Evolutionary conservation across 2,888 invertebrate species (phyloP), one percentile per base, ranked within the genome.

Genomic region (Diaprepes abbreviatus): DNA sequence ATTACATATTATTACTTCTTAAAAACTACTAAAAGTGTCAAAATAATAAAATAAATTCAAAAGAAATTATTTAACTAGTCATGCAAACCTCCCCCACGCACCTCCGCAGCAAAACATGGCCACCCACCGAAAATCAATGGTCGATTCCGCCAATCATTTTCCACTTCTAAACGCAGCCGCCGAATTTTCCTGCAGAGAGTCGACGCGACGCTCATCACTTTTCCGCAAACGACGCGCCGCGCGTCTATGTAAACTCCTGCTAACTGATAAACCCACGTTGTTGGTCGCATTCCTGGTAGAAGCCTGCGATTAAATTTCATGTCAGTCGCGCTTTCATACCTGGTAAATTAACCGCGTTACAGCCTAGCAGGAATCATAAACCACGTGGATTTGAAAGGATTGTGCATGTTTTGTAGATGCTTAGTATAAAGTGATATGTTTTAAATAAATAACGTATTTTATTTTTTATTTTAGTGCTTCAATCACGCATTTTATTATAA

Each of bases 341-440:
- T 57, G 65, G 17, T 24, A 35, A 48, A 66, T 45, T 35, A 48
- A 48, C 65, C 66, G 66, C 66, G 66, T 38, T 52, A 33, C 45
- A 38, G 36, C 50, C 9, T 62, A 21, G 62, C 24, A 62, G 50
- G 62, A 62, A 48, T 36, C 50, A 52, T 21, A 45, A 14, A 19
- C 7, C 62, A 62, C 62, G 62, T 52, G 62, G 50, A 55, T 9
- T 36, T 38, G 55, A 33, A 52, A 54, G 54, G 54, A 55, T 12
- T 55, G 55, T 55, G 55, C 7, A 17, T 55, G 21, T 55, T 55
- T 43, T 21, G 54, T 63, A 63, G 52, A 63, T 66, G 65, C 65
- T 58, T 66, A 66, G 65, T 66, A 57, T 16, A 57, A n/a, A 66
- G 65, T 66, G 65, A 57, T n/a, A n/a, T 65, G 28, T 54, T 63